Conservation (phyloP, 2,888 invertebrate genomes). For the Liposcelis brunnea region DNA sequence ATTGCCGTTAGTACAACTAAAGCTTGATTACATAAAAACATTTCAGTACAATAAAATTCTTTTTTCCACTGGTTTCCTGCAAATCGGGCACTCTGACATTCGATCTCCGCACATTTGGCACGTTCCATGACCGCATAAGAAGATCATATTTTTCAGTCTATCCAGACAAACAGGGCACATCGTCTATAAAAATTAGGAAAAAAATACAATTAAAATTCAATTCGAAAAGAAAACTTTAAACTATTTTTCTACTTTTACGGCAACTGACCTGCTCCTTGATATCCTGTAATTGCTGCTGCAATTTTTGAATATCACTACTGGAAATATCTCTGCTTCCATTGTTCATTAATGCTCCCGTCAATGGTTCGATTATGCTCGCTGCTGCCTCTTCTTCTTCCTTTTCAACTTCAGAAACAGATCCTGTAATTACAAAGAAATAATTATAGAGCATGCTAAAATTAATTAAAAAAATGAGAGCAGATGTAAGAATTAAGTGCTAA, state of each 20-base stretch:
- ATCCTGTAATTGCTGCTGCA: slow-evolving; percentile 89
- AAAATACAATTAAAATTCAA: slow-evolving; percentile 8
- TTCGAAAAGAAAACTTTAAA: slow-evolving; percentile 10
- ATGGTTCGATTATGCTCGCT: slow-evolving; percentile 17
- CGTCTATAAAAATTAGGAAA: slow-evolving; percentile 45
- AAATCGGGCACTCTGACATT: slow-evolving; percentile 94
- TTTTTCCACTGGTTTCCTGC: slow-evolving; percentile 90
- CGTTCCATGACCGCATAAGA: slow-evolving; percentile 92
- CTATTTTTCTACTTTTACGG: too few species aligned
- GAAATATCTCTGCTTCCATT: slow-evolving; percentile 50
- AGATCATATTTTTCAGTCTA: slow-evolving; percentile 95
- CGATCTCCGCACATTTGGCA: slow-evolving; percentile 98
- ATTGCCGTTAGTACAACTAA: too few species aligned
- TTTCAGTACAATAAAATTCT: slow-evolving; percentile 71
- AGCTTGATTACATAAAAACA: too few species aligned
- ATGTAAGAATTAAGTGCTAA: too few species aligned
- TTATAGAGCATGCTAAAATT: too few species aligned
- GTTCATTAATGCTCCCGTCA: slow-evolving; percentile 35
- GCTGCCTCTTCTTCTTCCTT: slow-evolving; percentile 27
- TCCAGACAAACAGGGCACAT: slow-evolving; percentile 98
- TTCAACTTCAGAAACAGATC: slow-evolving; percentile 33
- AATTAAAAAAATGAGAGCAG: too few species aligned
- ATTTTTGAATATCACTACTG: slow-evolving; percentile 65
- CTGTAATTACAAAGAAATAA: too few species aligned
- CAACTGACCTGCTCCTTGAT: slow-evolving; percentile 85